Evolutionary conservation across 2,888 invertebrate species (phyloP).

Genomic region (Eubasilissa splendida): DNA sequence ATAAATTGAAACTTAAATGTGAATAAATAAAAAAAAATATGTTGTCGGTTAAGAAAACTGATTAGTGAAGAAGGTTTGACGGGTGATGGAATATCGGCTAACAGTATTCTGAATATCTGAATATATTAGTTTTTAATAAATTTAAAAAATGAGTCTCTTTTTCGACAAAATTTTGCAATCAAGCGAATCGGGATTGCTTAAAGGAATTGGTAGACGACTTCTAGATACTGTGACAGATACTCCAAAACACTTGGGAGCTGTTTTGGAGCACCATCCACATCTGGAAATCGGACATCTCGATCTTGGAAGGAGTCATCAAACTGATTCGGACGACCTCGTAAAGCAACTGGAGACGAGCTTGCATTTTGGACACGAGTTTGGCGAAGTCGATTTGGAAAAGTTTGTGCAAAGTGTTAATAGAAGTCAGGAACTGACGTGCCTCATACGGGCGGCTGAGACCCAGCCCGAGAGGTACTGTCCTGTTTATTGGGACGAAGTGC

Average conservation of each 20-base stretch:
- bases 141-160: slow-evolving; percentile 23
- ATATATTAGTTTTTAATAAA: neutral
- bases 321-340: neutral
- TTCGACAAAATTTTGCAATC: slow-evolving; percentile 9
- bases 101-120: too few relatives aligned
- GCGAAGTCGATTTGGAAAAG: slow-evolving; percentile 32
- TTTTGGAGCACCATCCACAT: slow-evolving; percentile 3
- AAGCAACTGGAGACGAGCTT: slow-evolving; percentile 22
- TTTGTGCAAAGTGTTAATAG: slow-evolving; percentile 19
- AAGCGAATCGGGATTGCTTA: neutral
- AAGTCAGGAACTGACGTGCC: slow-evolving; percentile 42
- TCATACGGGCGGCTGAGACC: slow-evolving; percentile 5
- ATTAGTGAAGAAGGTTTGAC: too few relatives aligned
- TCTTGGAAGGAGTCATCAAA: neutral
- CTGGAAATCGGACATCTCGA: neutral
- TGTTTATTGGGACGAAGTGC: slow-evolving; percentile 81
- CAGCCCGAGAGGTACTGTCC: slow-evolving; percentile 70
- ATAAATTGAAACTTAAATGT: too few relatives aligned
- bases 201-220: slow-evolving; percentile 6
- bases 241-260: slow-evolving; percentile 6
- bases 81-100: too few relatives aligned
- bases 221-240: slow-evolving; percentile 32
- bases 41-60: too few relatives aligned
- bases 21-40: too few relatives aligned
- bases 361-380: slow-evolving; percentile 33